These are phyloP conservation scores for Glossosoma conforme DNA, from an alignment of 1,140 invertebrate genomes.

Conservation along the genomic window DNA sequence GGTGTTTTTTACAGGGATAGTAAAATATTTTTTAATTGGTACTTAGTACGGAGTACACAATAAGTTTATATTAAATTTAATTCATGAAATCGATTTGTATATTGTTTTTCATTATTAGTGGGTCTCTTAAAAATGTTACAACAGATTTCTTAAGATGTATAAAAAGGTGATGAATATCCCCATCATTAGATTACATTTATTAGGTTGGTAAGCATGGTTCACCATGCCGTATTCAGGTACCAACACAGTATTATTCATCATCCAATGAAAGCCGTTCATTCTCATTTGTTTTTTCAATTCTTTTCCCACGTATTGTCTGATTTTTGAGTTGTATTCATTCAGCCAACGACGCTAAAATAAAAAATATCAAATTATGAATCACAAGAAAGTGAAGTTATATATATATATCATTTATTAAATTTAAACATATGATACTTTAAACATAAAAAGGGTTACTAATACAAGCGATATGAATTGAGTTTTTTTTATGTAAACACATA, in stretches of 20 bases:
- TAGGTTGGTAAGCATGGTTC: constrained; percentile 44
- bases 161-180: background rate
- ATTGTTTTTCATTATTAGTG: background rate
- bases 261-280: constrained; percentile 70
- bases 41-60: background rate
- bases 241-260: constrained; percentile 70
- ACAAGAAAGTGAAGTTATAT: background rate
- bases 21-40: background rate
- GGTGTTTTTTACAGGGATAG: too few relatives aligned
- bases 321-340: constrained; percentile 71
- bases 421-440: too few relatives aligned
- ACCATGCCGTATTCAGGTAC: constrained; percentile 60
- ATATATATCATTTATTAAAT: too few relatives aligned
- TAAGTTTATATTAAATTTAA: background rate
- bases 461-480: too few relatives aligned
- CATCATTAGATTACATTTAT: background rate
- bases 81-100: background rate
- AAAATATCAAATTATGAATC: constrained; percentile 8
- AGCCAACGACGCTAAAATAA: constrained; percentile 64
- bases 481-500: too few relatives aligned
- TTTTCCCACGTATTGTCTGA: constrained; percentile 62
- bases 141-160: background rate
- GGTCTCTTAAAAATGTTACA: background rate
- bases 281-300: constrained; percentile 63
- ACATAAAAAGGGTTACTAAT: too few relatives aligned